A percentile compares a stretch with the other conserved stretches of the same genome.
Conservation (phyloP, 2,888 invertebrate species). For the Panorpa germanica region DNA sequence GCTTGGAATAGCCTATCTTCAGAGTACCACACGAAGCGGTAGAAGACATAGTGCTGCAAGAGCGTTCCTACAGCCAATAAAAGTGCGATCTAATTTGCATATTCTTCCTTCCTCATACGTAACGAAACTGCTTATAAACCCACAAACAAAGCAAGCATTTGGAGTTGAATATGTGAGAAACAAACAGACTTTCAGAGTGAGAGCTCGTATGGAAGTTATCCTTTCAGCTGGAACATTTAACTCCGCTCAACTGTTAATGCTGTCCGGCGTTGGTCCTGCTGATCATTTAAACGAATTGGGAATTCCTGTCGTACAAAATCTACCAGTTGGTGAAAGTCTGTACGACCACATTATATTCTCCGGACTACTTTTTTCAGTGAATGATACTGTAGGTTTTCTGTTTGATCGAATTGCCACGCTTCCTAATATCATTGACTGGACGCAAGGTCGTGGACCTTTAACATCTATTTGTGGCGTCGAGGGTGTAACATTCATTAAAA, state of each 20-base stretch:
- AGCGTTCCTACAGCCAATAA: slow-evolving; percentile 42
- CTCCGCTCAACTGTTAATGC: slow-evolving; percentile 58
- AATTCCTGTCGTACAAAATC: slow-evolving; percentile 30
- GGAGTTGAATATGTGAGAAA: slow-evolving; percentile 41
- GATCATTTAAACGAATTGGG: slow-evolving; percentile 33
- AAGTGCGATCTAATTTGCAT: slow-evolving; percentile 38
- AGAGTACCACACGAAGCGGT: slow-evolving; percentile 43
- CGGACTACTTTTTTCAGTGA: slow-evolving; percentile 51
- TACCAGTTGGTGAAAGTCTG: slow-evolving; percentile 45
- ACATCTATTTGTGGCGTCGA: slow-evolving; percentile 34
- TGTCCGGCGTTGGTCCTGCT: slow-evolving; percentile 56
- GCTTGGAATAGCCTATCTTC: slow-evolving; percentile 35
- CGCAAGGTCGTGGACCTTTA: slow-evolving; percentile 29
- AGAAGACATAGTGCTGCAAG: slow-evolving; percentile 44
- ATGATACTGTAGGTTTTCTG: slow-evolving; percentile 27
- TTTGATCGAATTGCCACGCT: too few relatives aligned
- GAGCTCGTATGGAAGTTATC: slow-evolving; percentile 51
- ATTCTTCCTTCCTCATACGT: slow-evolving; percentile 38
- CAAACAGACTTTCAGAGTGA: slow-evolving; percentile 27
- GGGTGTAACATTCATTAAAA: slow-evolving; percentile 36
- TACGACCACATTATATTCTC: slow-evolving; percentile 56
- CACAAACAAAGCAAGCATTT: slow-evolving; percentile 30
- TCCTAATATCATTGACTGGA: too few relatives aligned
- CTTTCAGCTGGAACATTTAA: slow-evolving; percentile 58
- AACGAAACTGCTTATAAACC: slow-evolving; percentile 26